Evolutionary conservation across 2,113 vertebrate species (phyloP).

Genomic region (Tylochromis polylepis): DNA sequence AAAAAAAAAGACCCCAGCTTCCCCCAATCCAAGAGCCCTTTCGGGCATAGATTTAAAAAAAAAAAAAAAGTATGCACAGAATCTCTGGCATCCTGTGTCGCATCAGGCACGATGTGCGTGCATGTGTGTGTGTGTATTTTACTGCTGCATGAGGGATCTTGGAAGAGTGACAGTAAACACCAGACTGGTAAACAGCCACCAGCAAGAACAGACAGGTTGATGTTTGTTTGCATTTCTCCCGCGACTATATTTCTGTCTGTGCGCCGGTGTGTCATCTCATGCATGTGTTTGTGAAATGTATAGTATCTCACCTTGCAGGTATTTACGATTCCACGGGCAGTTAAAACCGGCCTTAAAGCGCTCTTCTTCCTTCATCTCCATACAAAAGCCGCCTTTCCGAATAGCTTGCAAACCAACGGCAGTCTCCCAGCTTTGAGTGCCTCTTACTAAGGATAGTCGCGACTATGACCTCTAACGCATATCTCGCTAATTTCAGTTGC

Average conservation of each 20-base stretch:
- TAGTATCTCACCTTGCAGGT: not conserved
- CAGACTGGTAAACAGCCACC: constrained; percentile 56
- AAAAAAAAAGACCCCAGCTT: too few species aligned
- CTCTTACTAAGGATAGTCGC: not conserved
- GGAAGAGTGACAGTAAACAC: constrained; percentile 44
- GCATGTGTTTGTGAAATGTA: not conserved
- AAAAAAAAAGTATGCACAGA: too few species aligned
- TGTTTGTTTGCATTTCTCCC: constrained; percentile 54
- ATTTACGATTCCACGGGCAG: not conserved
- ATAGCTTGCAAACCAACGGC: not conserved
- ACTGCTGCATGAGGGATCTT: not conserved
- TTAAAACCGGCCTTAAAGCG: not conserved
- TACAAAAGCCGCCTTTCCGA: not conserved
- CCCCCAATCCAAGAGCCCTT: too few species aligned
- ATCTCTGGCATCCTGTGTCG: too few species aligned
- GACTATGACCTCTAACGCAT: not conserved
- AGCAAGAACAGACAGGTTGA: constrained; percentile 68
- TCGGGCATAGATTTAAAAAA: too few species aligned
- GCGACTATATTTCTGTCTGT: constrained; percentile 8
- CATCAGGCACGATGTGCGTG: not conserved
- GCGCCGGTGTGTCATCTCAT: not conserved
- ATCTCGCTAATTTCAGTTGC: not conserved
- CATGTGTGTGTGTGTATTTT: not conserved
- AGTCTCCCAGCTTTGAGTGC: not conserved
- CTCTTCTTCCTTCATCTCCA: not conserved